Evolutionary conservation across 2,888 invertebrate genomes (phyloP), one percentile per base, ranked within the genome.

Genomic region (Steinernema hermaphroditum): DNA sequence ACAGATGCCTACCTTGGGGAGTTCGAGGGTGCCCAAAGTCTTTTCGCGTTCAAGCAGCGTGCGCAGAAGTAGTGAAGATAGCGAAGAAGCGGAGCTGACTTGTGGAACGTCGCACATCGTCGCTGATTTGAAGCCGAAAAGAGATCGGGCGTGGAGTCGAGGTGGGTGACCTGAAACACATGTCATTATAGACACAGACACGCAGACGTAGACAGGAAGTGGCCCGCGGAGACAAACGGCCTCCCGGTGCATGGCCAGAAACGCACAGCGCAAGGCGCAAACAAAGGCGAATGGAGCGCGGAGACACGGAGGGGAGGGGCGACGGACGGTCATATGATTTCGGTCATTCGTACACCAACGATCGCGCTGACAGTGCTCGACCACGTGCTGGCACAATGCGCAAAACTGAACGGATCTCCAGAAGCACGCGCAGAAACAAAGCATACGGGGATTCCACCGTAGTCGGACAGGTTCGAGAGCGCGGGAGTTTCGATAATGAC

Each of bases 281-380:
- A 54, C 54, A 54, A 54, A 19, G 54, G 54, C 54, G 54, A 54
- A 12, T 27, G 54, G 54, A 16, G 54, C 14, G 54, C n/a, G 54
- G 54, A 54, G 54, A 54, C 54, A 27, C 8, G 24, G 54, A 27
- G 54, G 54, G 54, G 54, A 24, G 54, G 27, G 27, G 54, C 54
- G 54, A 24, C 46, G 8, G 54, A 54, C 54, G 54, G 54, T 24
- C 54, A 54, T 54, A 54, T 54, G 54, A 54, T 54, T 54, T 54
- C 54, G 54, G 54, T 54, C 54, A 54, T 54, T 16, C 27, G 54
- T 54, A 27, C 54, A 54, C 54, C 54, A 54, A 54, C 54, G 54
- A 54, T 54, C 54, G 54, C 6, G 41, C 12, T 6, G 54, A 54
- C 54, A 54, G 54, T 54, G 54, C 27, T 12, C 27, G 54, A 54